Conservation (phyloP, 2,888 invertebrate species). For the Phasia obesa region DNA sequence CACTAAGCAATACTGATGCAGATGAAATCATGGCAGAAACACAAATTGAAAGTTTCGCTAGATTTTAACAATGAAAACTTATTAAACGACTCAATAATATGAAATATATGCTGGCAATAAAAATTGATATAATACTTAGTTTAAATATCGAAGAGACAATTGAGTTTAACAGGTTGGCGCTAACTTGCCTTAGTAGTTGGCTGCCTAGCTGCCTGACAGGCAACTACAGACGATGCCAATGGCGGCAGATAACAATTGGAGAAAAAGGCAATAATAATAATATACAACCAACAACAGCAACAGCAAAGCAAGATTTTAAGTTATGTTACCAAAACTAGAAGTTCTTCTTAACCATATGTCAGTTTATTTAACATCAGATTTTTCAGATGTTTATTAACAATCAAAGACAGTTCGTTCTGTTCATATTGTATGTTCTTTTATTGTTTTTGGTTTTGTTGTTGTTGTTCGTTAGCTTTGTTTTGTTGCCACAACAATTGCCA, state of each 20-base stretch:
- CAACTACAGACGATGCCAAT: constrained; percentile 48
- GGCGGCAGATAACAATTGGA: constrained; percentile 67
- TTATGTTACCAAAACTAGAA: constrained; percentile 67
- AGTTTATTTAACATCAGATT: constrained; percentile 67
- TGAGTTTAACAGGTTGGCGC: constrained; percentile 67
- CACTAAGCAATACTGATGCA: background rate
- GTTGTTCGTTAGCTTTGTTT: constrained; percentile 10
- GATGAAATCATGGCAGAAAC: background rate
- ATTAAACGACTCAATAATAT: constrained; percentile 81
- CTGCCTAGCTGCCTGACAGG: constrained; percentile 59
- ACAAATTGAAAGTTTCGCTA: constrained; percentile 39
- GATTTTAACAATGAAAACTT: constrained; percentile 65
- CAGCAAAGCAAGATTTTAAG: constrained; percentile 49
- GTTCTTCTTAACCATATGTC: constrained; percentile 67
- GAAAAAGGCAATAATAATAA: constrained; percentile 35
- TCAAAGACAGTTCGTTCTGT: constrained; percentile 47
- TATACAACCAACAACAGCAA: constrained; percentile 40
- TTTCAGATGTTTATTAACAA: constrained; percentile 66
- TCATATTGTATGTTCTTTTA: constrained; percentile 29
- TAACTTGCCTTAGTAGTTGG: constrained; percentile 28
- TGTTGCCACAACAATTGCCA: constrained; percentile 44
- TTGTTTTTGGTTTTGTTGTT: background rate
- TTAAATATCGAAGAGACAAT: constrained; percentile 72
- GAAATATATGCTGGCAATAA: constrained; percentile 81
- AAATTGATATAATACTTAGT: constrained; percentile 78